These are phyloP conservation scores for Nannobrachium achirus DNA, from an alignment of 2,113 vertebrate genomes.

Conservation along the genomic window DNA sequence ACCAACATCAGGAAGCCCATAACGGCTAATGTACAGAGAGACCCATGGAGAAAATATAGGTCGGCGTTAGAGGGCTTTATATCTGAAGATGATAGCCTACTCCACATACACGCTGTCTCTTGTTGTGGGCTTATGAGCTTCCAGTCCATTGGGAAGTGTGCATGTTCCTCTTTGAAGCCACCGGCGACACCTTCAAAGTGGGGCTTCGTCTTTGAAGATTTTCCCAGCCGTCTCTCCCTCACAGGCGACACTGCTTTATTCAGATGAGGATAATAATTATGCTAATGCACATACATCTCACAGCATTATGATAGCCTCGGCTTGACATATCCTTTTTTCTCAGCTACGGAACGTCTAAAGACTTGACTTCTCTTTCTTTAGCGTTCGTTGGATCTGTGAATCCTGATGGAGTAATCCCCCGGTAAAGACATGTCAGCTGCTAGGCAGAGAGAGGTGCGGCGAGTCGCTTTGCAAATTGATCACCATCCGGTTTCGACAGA, in stretches of 20 bases:
- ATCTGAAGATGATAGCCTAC: constrained; percentile 32
- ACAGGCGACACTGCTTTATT: constrained; percentile 60
- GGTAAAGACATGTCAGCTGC: neutral
- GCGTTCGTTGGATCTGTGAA: neutral
- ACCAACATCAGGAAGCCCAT: constrained; percentile 14
- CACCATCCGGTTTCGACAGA: too few relatives aligned
- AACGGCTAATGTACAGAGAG: constrained; percentile 6
- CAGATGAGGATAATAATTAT: constrained; percentile 56
- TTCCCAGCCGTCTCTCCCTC: constrained; percentile 47
- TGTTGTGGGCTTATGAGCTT: constrained; percentile 52
- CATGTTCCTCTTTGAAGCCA: constrained; percentile 75
- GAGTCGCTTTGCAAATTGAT: too few relatives aligned
- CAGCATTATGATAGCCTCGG: constrained; percentile 10
- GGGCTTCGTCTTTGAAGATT: constrained; percentile 72
- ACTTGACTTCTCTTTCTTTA: constrained; percentile 1
- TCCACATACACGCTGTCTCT: constrained; percentile 39
- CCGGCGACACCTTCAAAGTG: constrained; percentile 77
- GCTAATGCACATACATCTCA: constrained; percentile 37
- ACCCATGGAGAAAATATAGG: constrained; percentile 11
- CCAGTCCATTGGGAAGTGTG: constrained; percentile 50
- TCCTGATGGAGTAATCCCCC: neutral
- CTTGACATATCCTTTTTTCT: constrained; percentile 1
- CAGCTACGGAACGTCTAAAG: constrained; percentile 17
- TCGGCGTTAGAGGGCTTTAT: constrained; percentile 34
- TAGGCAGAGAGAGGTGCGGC: neutral